A percentile compares a stretch with the other conserved stretches of the same genome.
Conservation (phyloP, 2,113 vertebrate genomes). For the Rhombomys opimus region DNA sequence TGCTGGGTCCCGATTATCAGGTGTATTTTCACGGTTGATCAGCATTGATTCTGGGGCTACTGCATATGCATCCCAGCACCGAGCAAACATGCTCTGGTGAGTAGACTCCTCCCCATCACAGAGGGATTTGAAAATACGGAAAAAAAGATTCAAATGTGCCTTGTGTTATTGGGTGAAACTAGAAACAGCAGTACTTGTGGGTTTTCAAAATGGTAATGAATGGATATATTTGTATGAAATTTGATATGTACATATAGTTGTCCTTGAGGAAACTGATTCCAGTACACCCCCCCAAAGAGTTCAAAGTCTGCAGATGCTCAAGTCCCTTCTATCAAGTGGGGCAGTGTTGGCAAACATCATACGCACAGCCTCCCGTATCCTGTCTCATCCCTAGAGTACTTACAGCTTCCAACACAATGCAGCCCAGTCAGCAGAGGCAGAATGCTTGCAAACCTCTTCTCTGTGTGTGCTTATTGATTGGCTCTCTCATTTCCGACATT, state of each 20-base stretch:
- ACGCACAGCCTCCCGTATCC: neutral
- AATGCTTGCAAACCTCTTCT: neutral
- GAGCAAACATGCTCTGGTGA: neutral
- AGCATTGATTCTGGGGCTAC: neutral
- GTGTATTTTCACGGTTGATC: neutral
- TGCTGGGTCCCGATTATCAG: constrained; percentile 1
- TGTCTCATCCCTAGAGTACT: neutral
- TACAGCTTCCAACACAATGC: no score
- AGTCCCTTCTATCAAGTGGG: neutral
- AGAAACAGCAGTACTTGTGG: neutral
- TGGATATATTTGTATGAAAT: neutral
- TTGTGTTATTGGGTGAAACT: neutral
- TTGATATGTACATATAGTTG: neutral
- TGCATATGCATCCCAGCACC: neutral
- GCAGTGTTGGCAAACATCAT: neutral
- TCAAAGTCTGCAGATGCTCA: neutral
- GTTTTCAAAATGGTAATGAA: neutral
- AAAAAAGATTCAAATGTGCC: neutral
- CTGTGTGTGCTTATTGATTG: neutral
- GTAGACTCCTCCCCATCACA: neutral
- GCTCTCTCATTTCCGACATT: neutral
- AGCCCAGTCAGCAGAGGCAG: neutral
- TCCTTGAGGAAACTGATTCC: neutral
- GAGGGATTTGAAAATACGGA: neutral
- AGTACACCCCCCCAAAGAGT: neutral